Evolutionary conservation across 2,797 vertebrate species (phyloP), one percentile per base, ranked within the genome.

Genomic region (Falco columbarius): DNA sequence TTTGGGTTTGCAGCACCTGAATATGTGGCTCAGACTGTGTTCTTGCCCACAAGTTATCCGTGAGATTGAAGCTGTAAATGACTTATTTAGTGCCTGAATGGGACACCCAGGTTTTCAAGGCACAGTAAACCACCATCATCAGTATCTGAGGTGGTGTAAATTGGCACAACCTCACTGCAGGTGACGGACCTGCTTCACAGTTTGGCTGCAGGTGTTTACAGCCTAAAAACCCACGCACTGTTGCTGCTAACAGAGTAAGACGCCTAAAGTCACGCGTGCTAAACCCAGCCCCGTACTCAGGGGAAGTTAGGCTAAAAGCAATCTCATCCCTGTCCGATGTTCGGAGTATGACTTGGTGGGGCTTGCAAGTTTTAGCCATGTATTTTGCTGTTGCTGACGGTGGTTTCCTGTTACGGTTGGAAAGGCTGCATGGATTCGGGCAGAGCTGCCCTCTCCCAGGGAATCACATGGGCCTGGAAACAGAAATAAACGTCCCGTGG

Each of bases 211-310:
- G 36, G n/a, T 56, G 27, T 86, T 83, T 32, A 22, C 51, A 81
- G 32, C 40, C 54, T 34, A 22, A 52, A 82, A 16, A 61, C 3
- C n/a, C 29, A 27, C 38, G 52, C 15, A 0, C 21, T 51, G 19
- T 8, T 44, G 74, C n/a, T 32, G 16, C 30, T 59, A 42, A 12
- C 36, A 38, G 36, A 24, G 24, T 3, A 34, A 61, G 67, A 42
- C 16, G 16, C 19, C 38, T 11, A 2, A 34, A 7, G 12, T 2
- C 44, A 34, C 1, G 24, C 14, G 5, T 0, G 1, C 32, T 16
- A 34, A 86, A 46, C 1, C 14, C 65, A 80, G 1, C 22, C 46
- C 29, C 3, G 3, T 14, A 29, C 61, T 56, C 36, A 17, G 30
- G 34, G 56, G 4, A 17, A 66, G 68, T 4, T 36, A 27, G 38